Conservation (phyloP, 2,797 vertebrate species). For the Tenualosa thibaudeaui region DNA sequence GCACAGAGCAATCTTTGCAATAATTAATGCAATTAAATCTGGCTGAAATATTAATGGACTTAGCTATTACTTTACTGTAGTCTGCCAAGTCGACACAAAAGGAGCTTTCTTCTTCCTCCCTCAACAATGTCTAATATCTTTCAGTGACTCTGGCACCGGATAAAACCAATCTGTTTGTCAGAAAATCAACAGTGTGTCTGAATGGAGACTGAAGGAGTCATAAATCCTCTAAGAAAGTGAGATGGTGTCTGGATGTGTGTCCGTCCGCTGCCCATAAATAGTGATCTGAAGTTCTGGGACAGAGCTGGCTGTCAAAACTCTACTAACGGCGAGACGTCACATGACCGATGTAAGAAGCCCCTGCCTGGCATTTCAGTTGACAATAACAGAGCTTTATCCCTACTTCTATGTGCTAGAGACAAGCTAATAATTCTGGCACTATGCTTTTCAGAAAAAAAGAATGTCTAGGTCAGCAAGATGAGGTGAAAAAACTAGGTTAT, state of each 20-base stretch:
- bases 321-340: background rate
- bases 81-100: slow-evolving; percentile 39
- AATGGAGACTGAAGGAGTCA: background rate
- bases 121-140: background rate
- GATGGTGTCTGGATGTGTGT: background rate
- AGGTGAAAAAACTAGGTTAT: background rate
- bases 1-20: slow-evolving; percentile 40
- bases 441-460: background rate
- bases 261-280: background rate
- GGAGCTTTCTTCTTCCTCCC: background rate
- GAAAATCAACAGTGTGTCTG: slow-evolving; percentile 13
- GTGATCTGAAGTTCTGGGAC: background rate
- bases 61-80: slow-evolving; percentile 39
- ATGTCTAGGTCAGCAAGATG: background rate
- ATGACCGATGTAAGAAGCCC: background rate
- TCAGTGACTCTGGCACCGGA: background rate
- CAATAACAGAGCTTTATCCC: background rate
- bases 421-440: background rate
- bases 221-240: slow-evolving; percentile 1
- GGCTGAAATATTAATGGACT: slow-evolving; percentile 51
- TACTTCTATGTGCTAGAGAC: background rate
- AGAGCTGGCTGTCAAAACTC: background rate
- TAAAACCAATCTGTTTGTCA: background rate
- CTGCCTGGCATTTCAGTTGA: background rate
- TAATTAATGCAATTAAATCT: slow-evolving; percentile 51